Conservation (phyloP, 2,888 invertebrate species). For the Gandaritis pyraliata region DNA sequence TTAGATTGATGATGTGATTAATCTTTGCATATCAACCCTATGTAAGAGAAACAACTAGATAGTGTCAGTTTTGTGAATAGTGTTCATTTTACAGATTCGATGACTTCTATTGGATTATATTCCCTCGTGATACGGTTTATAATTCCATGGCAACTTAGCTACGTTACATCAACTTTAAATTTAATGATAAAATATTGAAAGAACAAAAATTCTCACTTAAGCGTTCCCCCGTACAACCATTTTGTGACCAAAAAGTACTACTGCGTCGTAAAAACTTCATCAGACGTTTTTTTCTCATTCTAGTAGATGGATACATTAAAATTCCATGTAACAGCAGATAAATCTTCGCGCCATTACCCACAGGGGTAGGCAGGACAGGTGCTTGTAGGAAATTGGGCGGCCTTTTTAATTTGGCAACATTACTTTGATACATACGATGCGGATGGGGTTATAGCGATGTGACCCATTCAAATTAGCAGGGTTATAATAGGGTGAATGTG, state of each 20-base stretch:
- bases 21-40: too few species aligned
- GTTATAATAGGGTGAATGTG: not conserved
- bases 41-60: too few species aligned
- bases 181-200: not conserved
- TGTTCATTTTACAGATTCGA: too few species aligned
- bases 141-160: too few species aligned
- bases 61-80: too few species aligned
- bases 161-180: too few species aligned
- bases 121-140: too few species aligned
- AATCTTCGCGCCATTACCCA: constrained; percentile 70
- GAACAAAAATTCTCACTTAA: constrained; percentile 7
- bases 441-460: constrained; percentile 13
- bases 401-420: constrained; percentile 69
- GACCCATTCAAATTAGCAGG: constrained; percentile 12
- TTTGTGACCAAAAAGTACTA: constrained; percentile 25
- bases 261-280: constrained; percentile 27
- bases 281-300: constrained; percentile 26
- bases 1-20: too few species aligned
- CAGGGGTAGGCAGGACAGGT: constrained; percentile 57
- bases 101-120: too few species aligned
- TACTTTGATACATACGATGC: constrained; percentile 52
- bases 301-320: constrained; percentile 60
- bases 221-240: constrained; percentile 23
- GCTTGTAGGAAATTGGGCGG: constrained; percentile 69
- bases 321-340: constrained; percentile 68